phyloP scores from a whole-genome alignment of 2,888 invertebrate species.

The Leptarthrus brevirostris region DNA sequence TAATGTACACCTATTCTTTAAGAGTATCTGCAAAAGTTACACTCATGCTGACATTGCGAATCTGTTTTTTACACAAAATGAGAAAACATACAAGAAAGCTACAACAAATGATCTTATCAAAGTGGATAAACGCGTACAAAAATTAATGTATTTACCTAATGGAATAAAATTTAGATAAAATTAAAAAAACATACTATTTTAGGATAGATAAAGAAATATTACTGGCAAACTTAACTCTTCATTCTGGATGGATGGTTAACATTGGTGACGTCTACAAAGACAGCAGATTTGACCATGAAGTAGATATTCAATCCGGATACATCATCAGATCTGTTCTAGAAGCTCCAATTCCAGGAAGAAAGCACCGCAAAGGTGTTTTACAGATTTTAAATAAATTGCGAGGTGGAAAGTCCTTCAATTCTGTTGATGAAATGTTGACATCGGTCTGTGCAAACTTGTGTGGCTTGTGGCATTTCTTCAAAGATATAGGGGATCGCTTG shows the following conservation, averaged over 20 bases:
- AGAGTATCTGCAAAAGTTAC: not conserved
- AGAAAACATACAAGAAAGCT: too few relatives aligned
- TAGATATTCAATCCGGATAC: not conserved
- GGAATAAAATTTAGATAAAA: not conserved
- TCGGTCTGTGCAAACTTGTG: not conserved
- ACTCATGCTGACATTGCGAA: constrained; percentile 4
- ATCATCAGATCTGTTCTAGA: constrained; percentile 11
- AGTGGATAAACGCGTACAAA: too few relatives aligned
- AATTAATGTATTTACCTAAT: not conserved
- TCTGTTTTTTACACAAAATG: too few relatives aligned
- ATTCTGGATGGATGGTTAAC: constrained; percentile 8
- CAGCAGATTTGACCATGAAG: not conserved
- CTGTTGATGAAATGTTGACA: not conserved
- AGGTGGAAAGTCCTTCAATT: not conserved
- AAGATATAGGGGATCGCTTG: not conserved
- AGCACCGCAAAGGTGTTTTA: not conserved
- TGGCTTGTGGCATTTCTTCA: constrained; percentile 10
- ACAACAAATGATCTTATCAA: too few relatives aligned
- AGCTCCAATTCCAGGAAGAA: not conserved
- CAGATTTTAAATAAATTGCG: constrained; percentile 6
- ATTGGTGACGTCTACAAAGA: not conserved
- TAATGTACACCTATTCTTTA: too few relatives aligned
- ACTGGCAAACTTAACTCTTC: not conserved
- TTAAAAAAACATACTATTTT: not conserved
- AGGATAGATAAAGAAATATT: not conserved